Base-by-base conservation (phyloP, 2,113 vertebrate species). In the Microcebus lehilahytsara region DNA sequence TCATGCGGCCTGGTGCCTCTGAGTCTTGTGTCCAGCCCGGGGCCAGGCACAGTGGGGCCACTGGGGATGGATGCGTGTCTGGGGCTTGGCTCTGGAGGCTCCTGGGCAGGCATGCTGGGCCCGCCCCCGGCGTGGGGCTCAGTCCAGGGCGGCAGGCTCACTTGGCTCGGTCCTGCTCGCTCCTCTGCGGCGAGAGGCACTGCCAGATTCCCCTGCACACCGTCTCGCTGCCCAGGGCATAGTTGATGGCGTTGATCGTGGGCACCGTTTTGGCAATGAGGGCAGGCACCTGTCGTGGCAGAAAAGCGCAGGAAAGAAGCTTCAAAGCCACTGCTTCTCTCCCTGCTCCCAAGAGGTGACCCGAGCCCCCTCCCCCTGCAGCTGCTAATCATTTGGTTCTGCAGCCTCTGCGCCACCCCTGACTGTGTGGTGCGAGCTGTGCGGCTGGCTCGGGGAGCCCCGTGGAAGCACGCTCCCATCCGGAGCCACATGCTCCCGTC, bases 241-340 rank as follows among this genome's bases (percentile, higher is more conserved):
- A 99, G 78, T 99, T 97, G 72, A 99, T 98, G 34, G 99, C 99
- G 0, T 99, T 99, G 97, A 99, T 98, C 0, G 99, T 98, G 9
- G 99, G 99, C 53, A 98, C 99, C 0, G 98, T 98, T 98, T 99
- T 99, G 81, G 99, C 99, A 71, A 99, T 56, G 32, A 99, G 95
- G 0, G 99, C 99, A 32, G 99, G 99, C 46, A 99, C 97, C 99
- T 99, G 97, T 64, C 9, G 14, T 22, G 46, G 51, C 32, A 84
- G 71, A 87, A 93, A 85, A 69, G 8, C 32, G 27, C 53, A 74
- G n/a, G 25, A 83, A 79, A 79, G 32, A 84, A 49, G 4, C 49
- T 71, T 60, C 9, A n/a, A 42, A n/a, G 30, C 51, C n/a, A 51
- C 37, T 10, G 17, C 16, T 62, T 32, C 17, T 75, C 67, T 83